A percentile compares a stretch with the other conserved stretches of the same genome.
phyloP scores from a whole-genome alignment of 2,888 invertebrate species.

The Coelopa pilipes region DNA sequence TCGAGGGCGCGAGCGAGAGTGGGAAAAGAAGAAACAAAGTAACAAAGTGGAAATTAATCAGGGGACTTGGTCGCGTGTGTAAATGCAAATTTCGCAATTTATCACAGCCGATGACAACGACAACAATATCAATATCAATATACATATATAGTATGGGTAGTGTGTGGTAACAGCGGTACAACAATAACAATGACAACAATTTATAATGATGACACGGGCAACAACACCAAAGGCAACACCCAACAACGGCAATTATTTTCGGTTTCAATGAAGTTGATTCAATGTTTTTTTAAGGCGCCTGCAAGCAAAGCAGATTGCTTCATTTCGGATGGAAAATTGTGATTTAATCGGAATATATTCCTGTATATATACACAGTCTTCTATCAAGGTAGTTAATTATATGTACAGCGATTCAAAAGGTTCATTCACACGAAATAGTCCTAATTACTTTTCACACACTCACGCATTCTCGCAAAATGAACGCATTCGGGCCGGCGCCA shows the following conservation, averaged over 20 bases:
- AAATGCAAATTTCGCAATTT: slow-evolving; percentile 32
- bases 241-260: too few relatives aligned
- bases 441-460: background rate
- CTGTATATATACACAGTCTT: too few relatives aligned
- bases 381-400: too few relatives aligned
- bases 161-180: too few relatives aligned
- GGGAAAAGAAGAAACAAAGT: background rate
- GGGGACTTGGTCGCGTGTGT: slow-evolving; percentile 18
- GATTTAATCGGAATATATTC: too few relatives aligned
- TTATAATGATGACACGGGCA: background rate
- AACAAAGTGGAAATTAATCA: background rate
- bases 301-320: too few relatives aligned
- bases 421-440: background rate
- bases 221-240: background rate
- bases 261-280: too few relatives aligned
- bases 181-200: background rate
- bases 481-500: background rate
- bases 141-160: background rate
- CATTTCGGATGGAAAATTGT: too few relatives aligned
- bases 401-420: too few relatives aligned
- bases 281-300: too few relatives aligned
- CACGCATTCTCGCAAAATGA: background rate
- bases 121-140: background rate
- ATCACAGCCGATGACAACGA: background rate
- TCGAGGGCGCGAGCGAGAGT: background rate